Percentiles rank a stretch among this genome's conserved stretches.
These are phyloP conservation scores for Hypolimnas misippus DNA, from an alignment of 2,888 invertebrate genomes.

Conservation along the genomic window DNA sequence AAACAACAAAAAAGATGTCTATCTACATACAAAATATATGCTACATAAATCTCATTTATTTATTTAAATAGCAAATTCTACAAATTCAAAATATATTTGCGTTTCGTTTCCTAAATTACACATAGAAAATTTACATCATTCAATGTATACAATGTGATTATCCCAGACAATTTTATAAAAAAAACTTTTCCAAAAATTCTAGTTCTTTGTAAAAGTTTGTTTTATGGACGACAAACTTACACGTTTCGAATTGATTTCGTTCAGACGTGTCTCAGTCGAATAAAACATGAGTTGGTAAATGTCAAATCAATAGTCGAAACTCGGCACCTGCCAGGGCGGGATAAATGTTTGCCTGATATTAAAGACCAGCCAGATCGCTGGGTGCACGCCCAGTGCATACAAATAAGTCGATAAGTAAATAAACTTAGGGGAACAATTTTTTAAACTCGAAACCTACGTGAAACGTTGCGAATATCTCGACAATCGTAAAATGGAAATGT, in stretches of 20 bases:
- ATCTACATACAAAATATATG: too few relatives aligned
- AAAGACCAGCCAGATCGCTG: conserved; percentile 11
- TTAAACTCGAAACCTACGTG: not conserved
- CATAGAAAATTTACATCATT: not conserved
- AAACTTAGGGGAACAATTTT: not conserved
- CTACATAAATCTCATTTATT: too few relatives aligned
- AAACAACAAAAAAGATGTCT: too few relatives aligned
- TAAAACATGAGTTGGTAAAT: conserved; percentile 19
- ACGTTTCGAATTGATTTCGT: conserved; percentile 8
- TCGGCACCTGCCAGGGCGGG: conserved; percentile 17
- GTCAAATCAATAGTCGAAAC: conserved; percentile 25
- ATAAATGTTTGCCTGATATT: conserved; percentile 23
- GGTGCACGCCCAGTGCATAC: conserved; percentile 23
- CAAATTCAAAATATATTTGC: too few relatives aligned
- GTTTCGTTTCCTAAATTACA: not conserved
- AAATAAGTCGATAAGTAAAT: conserved; percentile 8
- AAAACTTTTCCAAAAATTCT: not conserved
- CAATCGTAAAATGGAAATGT: conserved; percentile 1
- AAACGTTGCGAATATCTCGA: not conserved
- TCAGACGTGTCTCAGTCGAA: conserved; percentile 12
- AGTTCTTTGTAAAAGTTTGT: conserved; percentile 3
- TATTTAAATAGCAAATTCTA: too few relatives aligned
- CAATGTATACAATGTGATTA: not conserved
- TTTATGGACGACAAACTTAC: conserved; percentile 9
- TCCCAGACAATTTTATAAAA: not conserved